Base-by-base conservation (phyloP, 1,140 invertebrate genomes). In the Pogonognathellus flavescens region DNA sequence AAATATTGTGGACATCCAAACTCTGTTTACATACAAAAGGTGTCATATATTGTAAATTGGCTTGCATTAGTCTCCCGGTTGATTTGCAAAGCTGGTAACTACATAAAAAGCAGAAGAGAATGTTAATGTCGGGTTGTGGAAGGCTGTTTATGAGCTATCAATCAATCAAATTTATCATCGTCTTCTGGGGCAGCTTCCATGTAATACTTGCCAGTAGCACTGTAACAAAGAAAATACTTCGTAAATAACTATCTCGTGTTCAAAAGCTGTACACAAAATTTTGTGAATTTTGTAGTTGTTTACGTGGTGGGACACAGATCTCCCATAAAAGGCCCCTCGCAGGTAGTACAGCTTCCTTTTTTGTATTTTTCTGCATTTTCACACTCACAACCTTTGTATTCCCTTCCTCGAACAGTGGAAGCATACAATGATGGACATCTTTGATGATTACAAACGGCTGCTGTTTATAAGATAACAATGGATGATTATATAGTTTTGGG, bases 251-350 rank as follows among this genome's bases (percentile, higher is more conserved):
- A 59, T 18, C 14, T 16, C 18, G 16, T 59, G 10, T n/a, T 6
- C 0, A 59, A 59, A 59, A 16, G 6, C 11, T 14, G 14, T 18
- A 59, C 6, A 0, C 6, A 59, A n/a, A 16, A 59, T 16, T 14
- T 0, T 25, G 22, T 66, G 20, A 22, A 20, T 25, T 11, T 25
- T 10, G 11, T 13, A 20, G n/a, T n/a, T n/a, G n/a, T n/a, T 6
- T 76, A 76, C 70, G n/a, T 50, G 49, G 1, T 76, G 16, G 31
- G 70, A 76, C 70, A 76, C 13, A 41, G 6, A n/a, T 76, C 70
- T 49, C 70, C 70, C 70, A 76, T 76, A n/a, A 76, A 18, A 3
- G 70, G 70, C 10, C 70, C 70, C 13, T n/a, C n/a, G 31, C 70
- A 76, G 16, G 31, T 50, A 2, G 6, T 50, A 16, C 70, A 76